Evolutionary conservation across 2,113 vertebrate genomes (phyloP).

Genomic region (Circaetus cinerascens): DNA sequence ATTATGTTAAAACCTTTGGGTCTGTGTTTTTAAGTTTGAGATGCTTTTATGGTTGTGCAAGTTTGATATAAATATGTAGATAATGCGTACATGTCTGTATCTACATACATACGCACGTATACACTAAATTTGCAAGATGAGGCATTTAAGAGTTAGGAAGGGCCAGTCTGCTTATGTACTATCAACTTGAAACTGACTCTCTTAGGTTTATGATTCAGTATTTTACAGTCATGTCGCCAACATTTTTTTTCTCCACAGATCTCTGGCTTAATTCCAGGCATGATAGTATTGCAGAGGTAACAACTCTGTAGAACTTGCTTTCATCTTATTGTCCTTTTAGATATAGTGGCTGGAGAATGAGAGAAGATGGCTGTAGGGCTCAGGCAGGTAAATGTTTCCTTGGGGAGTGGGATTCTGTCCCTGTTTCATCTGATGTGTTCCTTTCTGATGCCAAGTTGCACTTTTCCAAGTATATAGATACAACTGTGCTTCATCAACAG

Average conservation of each 20-base stretch:
- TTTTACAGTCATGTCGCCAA: not conserved
- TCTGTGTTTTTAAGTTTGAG: not conserved
- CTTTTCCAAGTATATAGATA: not conserved
- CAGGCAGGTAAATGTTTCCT: not conserved
- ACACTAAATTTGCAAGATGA: not conserved
- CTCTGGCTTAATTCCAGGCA: not conserved
- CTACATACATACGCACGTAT: fast-evolving
- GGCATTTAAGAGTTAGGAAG: not conserved
- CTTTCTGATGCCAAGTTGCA: not conserved
- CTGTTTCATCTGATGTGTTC: not conserved
- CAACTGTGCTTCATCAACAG: not conserved
- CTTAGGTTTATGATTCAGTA: not conserved
- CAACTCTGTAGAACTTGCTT: not conserved
- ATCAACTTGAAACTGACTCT: not conserved
- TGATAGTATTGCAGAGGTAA: not conserved
- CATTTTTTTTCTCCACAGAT: not conserved
- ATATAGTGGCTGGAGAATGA: not conserved
- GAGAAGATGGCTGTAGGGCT: not conserved
- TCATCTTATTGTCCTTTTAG: not conserved
- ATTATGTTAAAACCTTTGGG: not conserved
- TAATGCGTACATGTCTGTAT: fast-evolving
- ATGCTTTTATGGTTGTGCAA: not conserved
- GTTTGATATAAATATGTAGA: not conserved
- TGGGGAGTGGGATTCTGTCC: not conserved
- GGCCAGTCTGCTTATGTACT: not conserved